These are phyloP conservation scores for Spheniscus mendiculus DNA, from an alignment of 2,113 vertebrate genomes.

Conservation along the genomic window DNA sequence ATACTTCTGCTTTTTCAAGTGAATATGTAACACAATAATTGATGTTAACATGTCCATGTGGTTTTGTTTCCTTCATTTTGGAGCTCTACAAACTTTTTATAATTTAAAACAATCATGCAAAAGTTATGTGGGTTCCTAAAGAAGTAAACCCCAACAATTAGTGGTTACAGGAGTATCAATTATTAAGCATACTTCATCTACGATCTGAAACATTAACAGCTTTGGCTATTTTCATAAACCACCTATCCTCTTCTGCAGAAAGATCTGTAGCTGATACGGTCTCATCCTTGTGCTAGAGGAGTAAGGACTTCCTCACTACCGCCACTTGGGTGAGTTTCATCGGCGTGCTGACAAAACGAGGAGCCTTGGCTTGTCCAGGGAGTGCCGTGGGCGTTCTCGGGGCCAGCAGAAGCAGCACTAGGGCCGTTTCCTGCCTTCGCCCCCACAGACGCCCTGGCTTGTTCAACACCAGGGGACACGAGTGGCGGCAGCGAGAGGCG, in stretches of 20 bases:
- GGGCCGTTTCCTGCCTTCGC: rapidly evolving
- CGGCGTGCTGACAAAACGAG: not conserved
- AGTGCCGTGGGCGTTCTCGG: rapidly evolving
- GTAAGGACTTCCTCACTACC: rapidly evolving
- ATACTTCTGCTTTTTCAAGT: not conserved
- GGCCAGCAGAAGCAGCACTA: not conserved
- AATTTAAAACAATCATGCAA: not conserved
- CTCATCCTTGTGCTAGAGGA: not conserved
- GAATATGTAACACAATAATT: not conserved
- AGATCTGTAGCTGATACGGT: rapidly evolving
- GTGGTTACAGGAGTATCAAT: not conserved
- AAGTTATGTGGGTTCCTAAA: not conserved
- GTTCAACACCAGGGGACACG: not conserved
- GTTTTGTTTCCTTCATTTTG: not conserved
- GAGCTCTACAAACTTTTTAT: not conserved
- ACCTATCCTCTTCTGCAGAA: not conserved
- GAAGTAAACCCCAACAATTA: not conserved
- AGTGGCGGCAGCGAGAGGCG: not conserved
- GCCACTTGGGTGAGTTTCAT: rapidly evolving
- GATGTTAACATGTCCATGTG: rapidly evolving
- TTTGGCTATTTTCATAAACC: not conserved
- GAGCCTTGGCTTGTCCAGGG: rapidly evolving
- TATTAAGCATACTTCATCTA: not conserved
- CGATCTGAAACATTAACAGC: not conserved
- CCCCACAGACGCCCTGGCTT: not conserved